phyloP scores from a whole-genome alignment of 2,113 vertebrate genomes.

The Ptyas mucosa region DNA sequence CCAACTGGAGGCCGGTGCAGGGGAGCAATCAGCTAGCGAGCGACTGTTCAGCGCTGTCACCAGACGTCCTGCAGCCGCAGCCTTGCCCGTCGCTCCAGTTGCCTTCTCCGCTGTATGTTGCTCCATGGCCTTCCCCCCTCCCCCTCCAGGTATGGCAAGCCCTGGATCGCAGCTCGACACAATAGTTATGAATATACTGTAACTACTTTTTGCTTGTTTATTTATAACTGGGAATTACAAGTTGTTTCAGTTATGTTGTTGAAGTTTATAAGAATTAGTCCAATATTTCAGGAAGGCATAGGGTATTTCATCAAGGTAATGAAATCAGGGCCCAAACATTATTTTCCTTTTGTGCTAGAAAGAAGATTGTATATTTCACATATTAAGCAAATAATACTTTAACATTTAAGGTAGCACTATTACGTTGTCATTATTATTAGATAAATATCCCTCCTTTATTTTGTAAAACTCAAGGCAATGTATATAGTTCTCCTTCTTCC shows the following conservation, averaged over 20 bases:
- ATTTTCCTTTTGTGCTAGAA: neutral
- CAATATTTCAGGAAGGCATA: neutral
- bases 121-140: too few relatives aligned
- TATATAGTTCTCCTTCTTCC: neutral
- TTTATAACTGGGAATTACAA: neutral
- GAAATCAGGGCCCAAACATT: neutral
- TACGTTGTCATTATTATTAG: neutral
- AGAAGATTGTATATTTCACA: neutral
- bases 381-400: neutral
- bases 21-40: too few relatives aligned
- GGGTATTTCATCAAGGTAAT: neutral
- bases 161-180: too few relatives aligned
- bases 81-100: too few relatives aligned
- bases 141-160: too few relatives aligned
- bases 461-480: neutral
- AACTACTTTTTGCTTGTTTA: too few relatives aligned
- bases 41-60: too few relatives aligned
- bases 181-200: too few relatives aligned
- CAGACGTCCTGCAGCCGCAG: too few relatives aligned
- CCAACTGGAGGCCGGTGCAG: too few relatives aligned
- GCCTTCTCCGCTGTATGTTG: too few relatives aligned
- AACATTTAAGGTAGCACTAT: neutral
- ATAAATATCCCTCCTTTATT: neutral
- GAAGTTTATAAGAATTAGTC: neutral
- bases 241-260: neutral